Base-by-base conservation (phyloP, 2,113 vertebrate species). In the Elachura formosa region DNA sequence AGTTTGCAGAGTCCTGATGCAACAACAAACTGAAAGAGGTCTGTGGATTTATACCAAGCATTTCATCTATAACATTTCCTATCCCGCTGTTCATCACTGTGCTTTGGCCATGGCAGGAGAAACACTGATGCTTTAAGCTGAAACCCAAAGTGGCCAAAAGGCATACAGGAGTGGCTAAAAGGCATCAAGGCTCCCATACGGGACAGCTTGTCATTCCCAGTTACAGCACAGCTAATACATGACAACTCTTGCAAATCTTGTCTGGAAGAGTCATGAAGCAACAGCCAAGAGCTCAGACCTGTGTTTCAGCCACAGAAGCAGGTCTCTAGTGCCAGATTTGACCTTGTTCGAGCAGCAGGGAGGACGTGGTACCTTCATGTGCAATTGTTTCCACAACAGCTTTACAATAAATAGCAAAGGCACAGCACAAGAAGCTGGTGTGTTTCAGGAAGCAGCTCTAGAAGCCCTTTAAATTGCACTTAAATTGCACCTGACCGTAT, bases 1-100 rank as follows among this genome's bases (percentile, higher is more conserved):
- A 49, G 14, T 7, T 28, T 45, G 64, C 28, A 6, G 0, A n/a
- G 31, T 58, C 46, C 7, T 2, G 41, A 45, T 12, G 33, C 1
- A 54, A 9, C 1, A 40, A 80, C n/a, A 31, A 51, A 78, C 46
- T 17, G n/a, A 22, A 87, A 59, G 38, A 77, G 12, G 24, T 45
- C 12, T 43, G 55, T 45, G 43, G 36, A 40, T 56, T 77, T 69
- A 15, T 81, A 38, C 49, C 43, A 22, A 68, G 43, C 36, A 26
- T 25, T 62, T 41, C 12, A 17, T 2, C 6, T 48, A 2, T 24
- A 73, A 45, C 14, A 28, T 66, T 69, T 80, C 66, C 56, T 33
- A 71, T 36, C 36, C 7, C 24, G 12, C 63, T 77, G 59, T 6
- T 77, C 43, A 48, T 49, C 49, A 22, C 12, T 31, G 17, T 61